Evolutionary conservation across 2,113 vertebrate genomes (phyloP).

Genomic region (Arizona elegans): DNA sequence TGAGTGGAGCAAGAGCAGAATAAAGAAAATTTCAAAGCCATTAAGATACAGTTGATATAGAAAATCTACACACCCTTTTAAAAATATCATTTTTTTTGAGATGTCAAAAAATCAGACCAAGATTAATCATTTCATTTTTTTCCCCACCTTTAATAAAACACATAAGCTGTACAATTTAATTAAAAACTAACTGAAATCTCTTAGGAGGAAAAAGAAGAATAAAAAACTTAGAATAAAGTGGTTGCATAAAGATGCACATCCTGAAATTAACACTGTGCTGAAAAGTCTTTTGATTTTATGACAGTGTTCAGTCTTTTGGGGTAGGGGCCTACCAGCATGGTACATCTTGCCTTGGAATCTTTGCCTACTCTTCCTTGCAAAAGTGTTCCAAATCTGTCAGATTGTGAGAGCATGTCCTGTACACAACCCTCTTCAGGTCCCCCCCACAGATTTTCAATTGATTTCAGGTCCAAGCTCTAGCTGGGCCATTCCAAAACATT

Average conservation of each 20-base stretch:
- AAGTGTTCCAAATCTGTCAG: too few relatives aligned
- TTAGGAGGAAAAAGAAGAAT: not conserved
- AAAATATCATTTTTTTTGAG: not conserved
- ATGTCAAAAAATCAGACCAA: not conserved
- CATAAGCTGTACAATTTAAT: not conserved
- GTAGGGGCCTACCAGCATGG: too few relatives aligned
- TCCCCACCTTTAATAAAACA: not conserved
- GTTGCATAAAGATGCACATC: not conserved
- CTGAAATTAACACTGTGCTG: not conserved
- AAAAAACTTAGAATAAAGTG: not conserved
- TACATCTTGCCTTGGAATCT: too few relatives aligned
- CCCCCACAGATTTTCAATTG: not conserved
- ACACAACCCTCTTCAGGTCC: too few relatives aligned
- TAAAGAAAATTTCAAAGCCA: not conserved
- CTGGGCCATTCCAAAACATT: not conserved
- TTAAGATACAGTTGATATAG: not conserved
- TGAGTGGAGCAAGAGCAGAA: not conserved
- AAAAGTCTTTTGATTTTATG: not conserved
- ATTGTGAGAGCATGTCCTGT: too few relatives aligned
- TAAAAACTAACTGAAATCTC: not conserved
- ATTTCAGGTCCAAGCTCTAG: not conserved
- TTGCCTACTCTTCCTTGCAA: too few relatives aligned
- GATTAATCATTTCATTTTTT: not conserved
- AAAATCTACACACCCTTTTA: not conserved
- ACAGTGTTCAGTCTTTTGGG: not conserved